Percentiles rank a stretch among this genome's conserved stretches.
Conservation (phyloP, 2,113 vertebrate genomes). For the Elachura formosa region DNA sequence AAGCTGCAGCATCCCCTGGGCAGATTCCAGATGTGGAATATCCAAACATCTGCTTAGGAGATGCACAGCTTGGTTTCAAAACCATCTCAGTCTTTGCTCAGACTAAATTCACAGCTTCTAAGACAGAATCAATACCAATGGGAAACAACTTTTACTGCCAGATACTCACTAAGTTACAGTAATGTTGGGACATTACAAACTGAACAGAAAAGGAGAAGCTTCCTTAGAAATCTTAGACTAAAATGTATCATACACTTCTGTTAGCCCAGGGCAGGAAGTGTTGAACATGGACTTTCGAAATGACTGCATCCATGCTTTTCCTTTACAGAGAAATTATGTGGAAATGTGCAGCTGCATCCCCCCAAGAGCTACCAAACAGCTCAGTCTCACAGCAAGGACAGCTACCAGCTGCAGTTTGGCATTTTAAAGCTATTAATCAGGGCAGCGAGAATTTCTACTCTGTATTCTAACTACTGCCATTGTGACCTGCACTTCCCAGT, state of each 20-base stretch:
- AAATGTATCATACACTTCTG: fast-evolving
- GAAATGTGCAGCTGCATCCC: background rate
- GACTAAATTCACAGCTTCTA: background rate
- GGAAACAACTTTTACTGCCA: background rate
- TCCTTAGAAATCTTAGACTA: background rate
- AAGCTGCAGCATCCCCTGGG: background rate
- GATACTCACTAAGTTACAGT: background rate
- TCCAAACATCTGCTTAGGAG: background rate
- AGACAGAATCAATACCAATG: background rate
- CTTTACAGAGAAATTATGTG: no score
- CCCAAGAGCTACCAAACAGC: background rate
- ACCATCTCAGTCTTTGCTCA: background rate
- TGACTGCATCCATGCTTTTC: background rate
- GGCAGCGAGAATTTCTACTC: background rate
- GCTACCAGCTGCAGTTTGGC: background rate
- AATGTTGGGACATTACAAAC: background rate
- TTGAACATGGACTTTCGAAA: background rate
- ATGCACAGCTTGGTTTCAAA: fast-evolving
- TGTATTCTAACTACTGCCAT: background rate
- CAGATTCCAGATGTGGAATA: background rate
- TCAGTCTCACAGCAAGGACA: background rate
- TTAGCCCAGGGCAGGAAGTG: background rate
- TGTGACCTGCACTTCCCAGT: background rate
- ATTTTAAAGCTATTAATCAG: background rate
- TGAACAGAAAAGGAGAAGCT: background rate